These are phyloP conservation scores for Teleogryllus oceanicus DNA, from an alignment of 2,888 invertebrate species.

Conservation along the genomic window DNA sequence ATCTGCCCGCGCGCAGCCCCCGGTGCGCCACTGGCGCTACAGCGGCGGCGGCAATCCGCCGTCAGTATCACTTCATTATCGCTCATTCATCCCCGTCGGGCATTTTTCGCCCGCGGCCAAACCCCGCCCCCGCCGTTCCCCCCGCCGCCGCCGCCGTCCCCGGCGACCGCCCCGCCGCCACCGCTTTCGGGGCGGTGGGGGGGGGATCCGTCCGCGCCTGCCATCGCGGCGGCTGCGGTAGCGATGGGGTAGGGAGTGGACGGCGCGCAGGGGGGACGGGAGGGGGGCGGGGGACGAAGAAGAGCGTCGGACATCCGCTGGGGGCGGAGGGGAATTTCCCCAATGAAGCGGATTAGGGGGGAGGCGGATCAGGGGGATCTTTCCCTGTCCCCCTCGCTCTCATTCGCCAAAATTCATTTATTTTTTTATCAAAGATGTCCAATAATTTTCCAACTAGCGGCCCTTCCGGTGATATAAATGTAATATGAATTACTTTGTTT, in stretches of 20 bases:
- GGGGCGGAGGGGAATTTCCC: too few relatives aligned
- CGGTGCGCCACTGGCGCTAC: background rate
- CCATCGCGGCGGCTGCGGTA: too few relatives aligned
- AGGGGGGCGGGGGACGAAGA: too few relatives aligned
- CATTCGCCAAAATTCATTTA: too few relatives aligned
- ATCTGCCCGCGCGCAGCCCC: background rate
- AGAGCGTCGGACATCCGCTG: too few relatives aligned
- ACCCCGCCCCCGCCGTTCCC: background rate
- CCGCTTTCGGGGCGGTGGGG: background rate
- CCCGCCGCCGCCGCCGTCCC: background rate
- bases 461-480: too few relatives aligned
- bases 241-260: too few relatives aligned
- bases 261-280: too few relatives aligned
- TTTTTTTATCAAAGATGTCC: too few relatives aligned
- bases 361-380: background rate
- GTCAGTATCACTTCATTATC: background rate
- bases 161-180: background rate
- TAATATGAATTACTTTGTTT: too few relatives aligned
- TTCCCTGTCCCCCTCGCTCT: too few relatives aligned
- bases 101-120: background rate
- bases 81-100: background rate
- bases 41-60: background rate
- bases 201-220: background rate
- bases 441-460: too few relatives aligned
- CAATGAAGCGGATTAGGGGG: background rate